Base-by-base conservation (phyloP, 2,888 invertebrate genomes). In the Aporophyla lueneburgensis region DNA sequence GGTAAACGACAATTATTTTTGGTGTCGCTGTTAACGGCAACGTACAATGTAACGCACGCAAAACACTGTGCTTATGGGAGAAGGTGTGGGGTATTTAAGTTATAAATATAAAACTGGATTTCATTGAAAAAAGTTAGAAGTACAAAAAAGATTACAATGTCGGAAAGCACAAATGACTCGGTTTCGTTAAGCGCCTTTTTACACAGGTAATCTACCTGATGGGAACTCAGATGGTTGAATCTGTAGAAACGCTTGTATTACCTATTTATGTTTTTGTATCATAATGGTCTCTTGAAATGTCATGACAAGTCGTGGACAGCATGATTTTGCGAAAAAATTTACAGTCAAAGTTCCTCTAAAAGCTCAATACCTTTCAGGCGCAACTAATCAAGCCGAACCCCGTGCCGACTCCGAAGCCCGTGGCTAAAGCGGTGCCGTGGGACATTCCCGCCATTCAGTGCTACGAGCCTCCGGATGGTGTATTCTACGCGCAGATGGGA, bases 401-500 rank as follows among this genome's bases (percentile, higher is more conserved):
- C 0, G 94, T 96, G 67, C 96, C 96, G 5, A 97, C 98, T 0
- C 98, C 98, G 5, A 97, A 97, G 79, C 97, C 98, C 0, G 97
- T 97, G 0, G 93, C 97, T 0, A 97, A 97, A 78, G 97, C 97
- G 0, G 97, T 96, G 0, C 94, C 97, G 1, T 99, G 99, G 99
- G 98, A 97, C 76, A 99, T 99, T 90, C 99, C 99, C 10, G 97
- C 98, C 21, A 98, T 99, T 86, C 98, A 98, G 92, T 99, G 99
- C 93, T 95, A 98, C 92, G 99, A 99, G 93, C 99, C 99, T 0
- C 98, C 98, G 61, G 99, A 99, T 92, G 98, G 99, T 21, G 98
- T 99, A 5, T 98, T 98, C 94, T 99, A 99, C 94, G 99, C 99
- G 2, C 99, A 99, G 95, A 98, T 99, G 98, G 99, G 99, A 10